Base-by-base conservation (phyloP, 2,888 invertebrate species). In the Harpalus rubripes region DNA sequence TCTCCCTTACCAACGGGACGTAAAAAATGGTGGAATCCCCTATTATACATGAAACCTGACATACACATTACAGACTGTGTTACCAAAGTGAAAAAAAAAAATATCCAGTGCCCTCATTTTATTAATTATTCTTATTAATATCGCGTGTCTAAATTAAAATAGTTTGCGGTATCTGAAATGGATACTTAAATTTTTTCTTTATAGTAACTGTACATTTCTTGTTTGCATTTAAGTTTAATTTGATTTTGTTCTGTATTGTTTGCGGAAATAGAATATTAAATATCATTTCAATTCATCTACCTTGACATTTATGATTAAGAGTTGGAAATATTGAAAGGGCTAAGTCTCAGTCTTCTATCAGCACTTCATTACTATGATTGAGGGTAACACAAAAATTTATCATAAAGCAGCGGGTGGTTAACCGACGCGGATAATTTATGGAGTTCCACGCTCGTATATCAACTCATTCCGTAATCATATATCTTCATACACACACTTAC, bases 301-400 rank as follows among this genome's bases (percentile, higher is more conserved):
- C 59, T 59, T 59, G 59, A 59, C 59, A 59, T 59, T 59, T 59
- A 56, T 18, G 1, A 32, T 32, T 32, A 32, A 32, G 32, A 32
- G 32, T 32, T 32, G 32, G 32, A 32, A 32, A 32, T 56, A 15
- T 56, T 65, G 32, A 65, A 26, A 65, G 65, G 65, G 65, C 22
- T 18, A 26, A 2, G n/a, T 18, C 22, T 22, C 1, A 22, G 22
- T 22, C 22, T 22, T 6, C 65, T 12, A 65, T 65, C 65, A 18
- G 22, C 65, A 65, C 65, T 65, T 65, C 65, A 65, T 65, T 65
- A 65, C 26, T 26, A 65, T 26, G 65, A 65, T 65, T 65, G 65
- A 65, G 65, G 65, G 65, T 32, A 22, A 22, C 22, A 65, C 65
- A 65, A 65, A 65, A 65, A 26, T 65, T 59, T 59, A 26, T 65